Evolutionary conservation across 2,797 vertebrate genomes (phyloP).

Genomic region (Phalanger gymnotis): DNA sequence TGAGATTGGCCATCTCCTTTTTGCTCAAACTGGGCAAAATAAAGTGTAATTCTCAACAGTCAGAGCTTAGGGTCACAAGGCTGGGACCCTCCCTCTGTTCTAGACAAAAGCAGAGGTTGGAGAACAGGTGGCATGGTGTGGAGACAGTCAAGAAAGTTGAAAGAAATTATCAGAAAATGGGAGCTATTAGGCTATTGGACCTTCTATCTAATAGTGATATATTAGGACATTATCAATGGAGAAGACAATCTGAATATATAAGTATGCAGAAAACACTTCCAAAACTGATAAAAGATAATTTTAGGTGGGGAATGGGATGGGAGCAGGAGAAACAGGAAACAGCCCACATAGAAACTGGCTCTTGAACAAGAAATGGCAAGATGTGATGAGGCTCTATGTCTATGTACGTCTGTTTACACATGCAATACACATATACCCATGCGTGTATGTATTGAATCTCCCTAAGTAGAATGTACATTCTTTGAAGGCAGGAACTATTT

Average conservation of each 20-base stretch:
- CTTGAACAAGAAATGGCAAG: not conserved
- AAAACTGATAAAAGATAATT: not conserved
- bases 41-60: not conserved
- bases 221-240: not conserved
- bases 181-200: not conserved
- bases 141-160: not conserved
- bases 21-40: not conserved
- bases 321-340: not conserved
- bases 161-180: slow-evolving; percentile 10
- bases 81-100: not conserved
- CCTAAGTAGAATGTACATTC: not conserved
- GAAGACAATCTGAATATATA: not conserved
- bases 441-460: not conserved
- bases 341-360: not conserved
- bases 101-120: not conserved
- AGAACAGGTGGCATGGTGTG: not conserved
- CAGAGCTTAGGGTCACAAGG: not conserved
- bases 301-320: not conserved
- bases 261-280: not conserved
- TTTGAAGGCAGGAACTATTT: not conserved
- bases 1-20: not conserved
- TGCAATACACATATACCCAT: not conserved
- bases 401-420: no score
- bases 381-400: not conserved
- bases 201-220: not conserved